phyloP scores from a whole-genome alignment of 1,140 invertebrate genomes.

The Theocolax elegans region DNA sequence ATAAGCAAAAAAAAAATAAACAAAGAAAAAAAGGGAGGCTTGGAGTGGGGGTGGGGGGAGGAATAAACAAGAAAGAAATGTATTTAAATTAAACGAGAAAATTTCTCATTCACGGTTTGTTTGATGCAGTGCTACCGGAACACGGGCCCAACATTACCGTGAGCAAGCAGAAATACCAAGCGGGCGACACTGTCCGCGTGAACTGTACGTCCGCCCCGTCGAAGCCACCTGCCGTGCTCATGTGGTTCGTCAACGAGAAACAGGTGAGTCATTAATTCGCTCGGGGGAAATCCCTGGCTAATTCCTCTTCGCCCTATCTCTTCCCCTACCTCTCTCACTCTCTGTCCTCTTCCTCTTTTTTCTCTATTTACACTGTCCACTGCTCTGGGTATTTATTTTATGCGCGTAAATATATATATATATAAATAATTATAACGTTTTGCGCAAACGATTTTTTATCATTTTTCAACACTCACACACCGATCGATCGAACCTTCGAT shows the following conservation, averaged over 20 bases:
- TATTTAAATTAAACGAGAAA: too few relatives aligned
- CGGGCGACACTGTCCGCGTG: slow-evolving; percentile 82
- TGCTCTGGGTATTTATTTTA: neutral
- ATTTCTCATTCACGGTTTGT: slow-evolving; percentile 4
- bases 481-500: too few relatives aligned
- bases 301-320: slow-evolving; percentile 5
- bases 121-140: slow-evolving; percentile 77
- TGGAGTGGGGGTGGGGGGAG: too few relatives aligned
- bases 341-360: slow-evolving; percentile 8
- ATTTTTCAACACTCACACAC: slow-evolving; percentile 20
- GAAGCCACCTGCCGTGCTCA: slow-evolving; percentile 83
- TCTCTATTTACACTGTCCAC: too few relatives aligned
- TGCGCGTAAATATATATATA: slow-evolving; percentile 7
- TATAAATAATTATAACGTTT: neutral
- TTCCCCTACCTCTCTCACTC: neutral
- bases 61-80: too few relatives aligned
- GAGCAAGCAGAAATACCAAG: slow-evolving; percentile 81
- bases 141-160: slow-evolving; percentile 86
- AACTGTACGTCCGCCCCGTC: slow-evolving; percentile 87
- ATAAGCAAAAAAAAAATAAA: neutral
- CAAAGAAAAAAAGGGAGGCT: neutral
- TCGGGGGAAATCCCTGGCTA: slow-evolving; percentile 5
- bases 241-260: slow-evolving; percentile 90
- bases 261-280: slow-evolving; percentile 71
- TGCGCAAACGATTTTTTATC: neutral